A percentile compares a stretch with the other conserved stretches of the same genome.
Evolutionary conservation across 1,140 invertebrate species (phyloP).

Genomic region (Drosophila orena): DNA sequence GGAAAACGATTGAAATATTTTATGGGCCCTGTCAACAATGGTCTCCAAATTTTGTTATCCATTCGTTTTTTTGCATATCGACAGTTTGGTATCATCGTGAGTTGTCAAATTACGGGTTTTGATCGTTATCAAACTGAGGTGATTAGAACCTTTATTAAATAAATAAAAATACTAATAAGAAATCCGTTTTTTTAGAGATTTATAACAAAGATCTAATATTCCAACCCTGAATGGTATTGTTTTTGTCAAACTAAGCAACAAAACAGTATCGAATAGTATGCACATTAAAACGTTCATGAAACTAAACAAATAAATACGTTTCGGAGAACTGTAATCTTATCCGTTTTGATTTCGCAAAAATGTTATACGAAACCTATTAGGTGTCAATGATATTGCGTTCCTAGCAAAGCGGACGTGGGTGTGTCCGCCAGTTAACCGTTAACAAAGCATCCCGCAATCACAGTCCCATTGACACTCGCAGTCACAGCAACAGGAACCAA

Average conservation of each 20-base stretch:
- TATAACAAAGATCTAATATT: no score
- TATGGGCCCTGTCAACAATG: constrained; percentile 11
- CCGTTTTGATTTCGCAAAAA: not conserved
- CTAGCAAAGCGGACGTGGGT: constrained; percentile 30
- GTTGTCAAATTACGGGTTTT: not conserved
- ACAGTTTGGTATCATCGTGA: constrained; percentile 8
- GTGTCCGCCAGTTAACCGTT: constrained; percentile 24
- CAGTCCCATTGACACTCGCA: constrained; percentile 12
- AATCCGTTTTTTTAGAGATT: not conserved
- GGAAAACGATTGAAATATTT: constrained; percentile 14
- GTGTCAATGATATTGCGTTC: not conserved
- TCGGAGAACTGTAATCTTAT: constrained; percentile 2
- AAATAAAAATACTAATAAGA: not conserved
- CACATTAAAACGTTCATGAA: not conserved
- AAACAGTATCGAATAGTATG: not conserved
- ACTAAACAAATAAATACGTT: constrained; percentile 2
- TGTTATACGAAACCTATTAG: not conserved
- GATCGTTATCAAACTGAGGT: not conserved
- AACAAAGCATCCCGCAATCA: constrained; percentile 24
- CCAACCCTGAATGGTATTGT: no score
- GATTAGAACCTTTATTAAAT: not conserved
- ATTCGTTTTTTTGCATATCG: constrained; percentile 11
- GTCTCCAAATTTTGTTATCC: constrained; percentile 8
- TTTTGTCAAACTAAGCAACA: no score
- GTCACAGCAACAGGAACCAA: constrained; percentile 35